Conservation (phyloP, 2,888 invertebrate genomes). For the Unio delphinus region DNA sequence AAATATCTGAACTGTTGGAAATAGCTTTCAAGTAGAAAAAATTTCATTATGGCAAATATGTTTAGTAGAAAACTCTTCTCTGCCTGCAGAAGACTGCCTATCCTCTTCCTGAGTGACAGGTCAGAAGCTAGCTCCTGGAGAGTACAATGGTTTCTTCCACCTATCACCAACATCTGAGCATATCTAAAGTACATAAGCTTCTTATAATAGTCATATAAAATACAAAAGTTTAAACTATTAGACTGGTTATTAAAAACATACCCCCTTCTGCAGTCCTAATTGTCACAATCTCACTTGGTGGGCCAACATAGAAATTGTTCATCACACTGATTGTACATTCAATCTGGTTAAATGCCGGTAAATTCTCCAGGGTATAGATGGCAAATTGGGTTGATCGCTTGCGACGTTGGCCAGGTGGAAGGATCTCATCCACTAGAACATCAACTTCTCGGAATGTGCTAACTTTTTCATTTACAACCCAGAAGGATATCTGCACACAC, state of each 20-base stretch:
- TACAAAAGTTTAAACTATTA: neutral
- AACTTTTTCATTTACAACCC: slow-evolving; percentile 82
- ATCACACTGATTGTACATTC: slow-evolving; percentile 90
- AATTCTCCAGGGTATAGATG: slow-evolving; percentile 23
- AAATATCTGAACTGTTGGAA: no score
- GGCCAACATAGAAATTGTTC: slow-evolving; percentile 93
- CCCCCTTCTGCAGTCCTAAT: slow-evolving; percentile 64
- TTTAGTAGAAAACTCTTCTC: no score
- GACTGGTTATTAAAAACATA: slow-evolving; percentile 26
- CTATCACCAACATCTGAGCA: no score
- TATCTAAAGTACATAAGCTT: no score
- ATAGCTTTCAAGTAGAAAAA: no score
- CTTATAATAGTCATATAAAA: no score
- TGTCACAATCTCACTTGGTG: slow-evolving; percentile 84
- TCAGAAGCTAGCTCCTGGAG: no score
- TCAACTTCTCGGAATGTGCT: slow-evolving; percentile 53
- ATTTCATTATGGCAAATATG: no score
- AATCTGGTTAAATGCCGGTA: slow-evolving; percentile 76
- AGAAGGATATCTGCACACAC: slow-evolving; percentile 83
- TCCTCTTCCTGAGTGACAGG: no score
- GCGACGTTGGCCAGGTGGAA: slow-evolving; percentile 12
- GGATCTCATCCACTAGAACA: slow-evolving; percentile 29
- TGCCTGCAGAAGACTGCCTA: no score
- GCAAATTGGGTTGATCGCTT: slow-evolving; percentile 17
- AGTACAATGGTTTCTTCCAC: no score